phyloP scores from a whole-genome alignment of 1,140 invertebrate genomes.

The Hyposmocoma kahamanoa region DNA sequence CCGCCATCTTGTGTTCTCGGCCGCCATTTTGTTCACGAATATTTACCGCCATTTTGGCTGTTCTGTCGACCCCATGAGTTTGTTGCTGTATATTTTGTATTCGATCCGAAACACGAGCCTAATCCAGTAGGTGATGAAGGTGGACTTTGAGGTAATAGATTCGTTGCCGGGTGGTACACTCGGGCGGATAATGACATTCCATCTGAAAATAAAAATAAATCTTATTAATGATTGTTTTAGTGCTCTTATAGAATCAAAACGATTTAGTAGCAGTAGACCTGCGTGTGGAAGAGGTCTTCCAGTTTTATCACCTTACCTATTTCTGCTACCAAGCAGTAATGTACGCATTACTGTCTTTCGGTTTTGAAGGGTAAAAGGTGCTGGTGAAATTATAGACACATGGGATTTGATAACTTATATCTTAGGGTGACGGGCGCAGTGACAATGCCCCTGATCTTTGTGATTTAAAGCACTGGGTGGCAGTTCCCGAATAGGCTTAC shows the following conservation, averaged over 20 bases:
- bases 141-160: conserved; percentile 47
- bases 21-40: conserved; percentile 25
- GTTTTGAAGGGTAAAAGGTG: too few species aligned
- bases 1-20: neutral
- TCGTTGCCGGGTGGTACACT: conserved; percentile 58
- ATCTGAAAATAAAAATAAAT: conserved; percentile 34
- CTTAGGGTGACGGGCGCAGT: too few species aligned
- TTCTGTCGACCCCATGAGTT: conserved; percentile 38
- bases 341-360: too few species aligned
- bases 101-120: conserved; percentile 21
- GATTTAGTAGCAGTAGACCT: too few species aligned
- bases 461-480: too few species aligned
- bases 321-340: too few species aligned
- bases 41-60: conserved; percentile 44
- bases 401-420: too few species aligned
- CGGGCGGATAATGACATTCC: conserved; percentile 48
- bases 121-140: conserved; percentile 42
- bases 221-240: too few species aligned
- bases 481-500: neutral
- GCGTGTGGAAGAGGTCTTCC: too few species aligned
- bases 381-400: too few species aligned
- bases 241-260: too few species aligned
- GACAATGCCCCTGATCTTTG: too few species aligned
- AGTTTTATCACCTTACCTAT: neutral
- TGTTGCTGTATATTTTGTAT: conserved; percentile 12